These are phyloP conservation scores for Pipistrellus kuhlii DNA, from an alignment of 2,797 vertebrate species.

Conservation along the genomic window DNA sequence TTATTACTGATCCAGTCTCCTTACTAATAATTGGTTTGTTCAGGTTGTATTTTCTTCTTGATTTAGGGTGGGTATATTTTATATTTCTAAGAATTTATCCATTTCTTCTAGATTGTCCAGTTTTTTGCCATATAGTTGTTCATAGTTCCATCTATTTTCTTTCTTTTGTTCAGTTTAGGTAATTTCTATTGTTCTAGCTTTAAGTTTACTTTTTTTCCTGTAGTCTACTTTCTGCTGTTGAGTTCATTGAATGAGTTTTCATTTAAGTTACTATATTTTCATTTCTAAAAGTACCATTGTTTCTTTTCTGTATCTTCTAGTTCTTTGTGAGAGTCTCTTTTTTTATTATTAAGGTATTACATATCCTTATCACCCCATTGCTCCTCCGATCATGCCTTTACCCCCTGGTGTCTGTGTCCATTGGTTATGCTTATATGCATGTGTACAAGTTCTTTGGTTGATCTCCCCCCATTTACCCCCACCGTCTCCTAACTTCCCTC, in stretches of 20 bases:
- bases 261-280: conserved; percentile 13
- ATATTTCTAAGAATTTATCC: conserved; percentile 46
- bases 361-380: too few relatives aligned
- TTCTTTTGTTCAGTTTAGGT: conserved; percentile 23
- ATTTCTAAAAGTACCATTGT: conserved; percentile 16
- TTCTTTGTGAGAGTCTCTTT: conserved; percentile 29
- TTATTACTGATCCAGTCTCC: neutral
- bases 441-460: too few relatives aligned
- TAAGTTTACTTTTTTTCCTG: conserved; percentile 18
- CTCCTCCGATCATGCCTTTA: too few relatives aligned
- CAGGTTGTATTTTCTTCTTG: conserved; percentile 12
- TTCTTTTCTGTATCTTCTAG: conserved; percentile 45
- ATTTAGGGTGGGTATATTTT: neutral
- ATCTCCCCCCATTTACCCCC: too few relatives aligned
- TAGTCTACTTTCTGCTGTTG: conserved; percentile 12
- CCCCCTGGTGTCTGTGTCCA: too few relatives aligned
- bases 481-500: too few relatives aligned
- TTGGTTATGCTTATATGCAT: too few relatives aligned
- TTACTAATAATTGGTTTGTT: neutral
- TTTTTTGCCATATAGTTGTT: conserved; percentile 16
- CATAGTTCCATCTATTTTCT: neutral
- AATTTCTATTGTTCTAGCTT: conserved; percentile 40
- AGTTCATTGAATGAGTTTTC: conserved; percentile 43
- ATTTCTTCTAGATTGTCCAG: conserved; percentile 18
- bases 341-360: neutral